These are phyloP conservation scores for Marmota flaviventris DNA, from an alignment of 2,113 vertebrate species.

Conservation along the genomic window DNA sequence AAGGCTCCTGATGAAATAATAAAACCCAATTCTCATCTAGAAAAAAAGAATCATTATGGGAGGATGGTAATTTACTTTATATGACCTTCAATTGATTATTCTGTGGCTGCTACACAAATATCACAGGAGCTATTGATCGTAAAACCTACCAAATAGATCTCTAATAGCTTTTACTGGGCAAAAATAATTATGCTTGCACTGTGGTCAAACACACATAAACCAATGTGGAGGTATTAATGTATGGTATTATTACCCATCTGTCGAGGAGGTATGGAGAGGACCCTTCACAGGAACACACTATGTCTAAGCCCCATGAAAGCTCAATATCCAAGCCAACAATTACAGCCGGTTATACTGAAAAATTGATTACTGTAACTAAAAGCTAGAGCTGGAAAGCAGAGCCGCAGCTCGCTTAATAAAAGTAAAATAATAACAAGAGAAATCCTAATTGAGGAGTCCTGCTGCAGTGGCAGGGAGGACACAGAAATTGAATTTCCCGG, in stretches of 20 bases:
- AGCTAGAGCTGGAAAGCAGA: slow-evolving; percentile 82
- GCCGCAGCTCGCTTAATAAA: slow-evolving; percentile 86
- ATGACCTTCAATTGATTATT: slow-evolving; percentile 96
- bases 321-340: slow-evolving; percentile 87
- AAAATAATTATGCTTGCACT: slow-evolving; percentile 92
- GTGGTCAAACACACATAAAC: slow-evolving; percentile 94
- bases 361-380: slow-evolving; percentile 90
- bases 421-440: slow-evolving; percentile 83
- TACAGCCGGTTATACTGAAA: slow-evolving; percentile 86
- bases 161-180: slow-evolving; percentile 95
- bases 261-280: slow-evolving; percentile 87
- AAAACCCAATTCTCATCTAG: slow-evolving; percentile 92
- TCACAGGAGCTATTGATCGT: slow-evolving; percentile 95
- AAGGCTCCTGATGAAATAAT: slow-evolving; percentile 91
- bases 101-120: slow-evolving; percentile 95
- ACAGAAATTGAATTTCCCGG: slow-evolving; percentile 83
- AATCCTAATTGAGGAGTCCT: slow-evolving; percentile 82
- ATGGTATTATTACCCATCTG: slow-evolving; percentile 92
- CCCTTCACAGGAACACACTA: slow-evolving; percentile 74
- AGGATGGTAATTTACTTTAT: slow-evolving; percentile 96
- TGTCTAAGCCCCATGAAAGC: slow-evolving; percentile 82
- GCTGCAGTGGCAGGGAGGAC: not conserved
- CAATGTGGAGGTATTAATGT: slow-evolving; percentile 92
- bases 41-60: slow-evolving; percentile 94
- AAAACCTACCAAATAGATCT: slow-evolving; percentile 95